Evolutionary conservation across 35 echinoderm and acorn worm genomes (phyloP), one percentile per base, ranked within the genome.

Genomic region (Nesometra sesokonis): DNA sequence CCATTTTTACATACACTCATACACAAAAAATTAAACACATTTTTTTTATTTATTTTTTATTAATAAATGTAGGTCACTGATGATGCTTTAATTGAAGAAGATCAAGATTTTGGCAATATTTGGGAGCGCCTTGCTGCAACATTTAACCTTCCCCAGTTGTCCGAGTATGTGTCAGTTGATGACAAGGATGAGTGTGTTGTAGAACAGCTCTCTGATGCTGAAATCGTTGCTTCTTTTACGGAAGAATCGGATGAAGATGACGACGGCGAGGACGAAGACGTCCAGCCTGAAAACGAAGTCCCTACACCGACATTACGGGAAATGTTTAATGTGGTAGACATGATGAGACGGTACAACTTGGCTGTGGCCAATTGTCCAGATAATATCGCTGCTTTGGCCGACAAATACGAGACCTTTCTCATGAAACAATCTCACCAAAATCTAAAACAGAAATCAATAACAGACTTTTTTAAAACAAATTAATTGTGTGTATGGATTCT

Each of bases 21-120:
- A 35, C 4, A 67, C 52, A 17, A 67, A 67, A 1, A 27, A 17
- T 67, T 67, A 13, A 67, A 11, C 9, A 67, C 23, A 67, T 67
- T 19, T 67, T 67, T 27, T 67, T 67, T 67, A 67, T 67, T 43
- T 4, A 15, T 43, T 43, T 67, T 13, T 19, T 67, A 27, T 67
- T 2, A 19, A 67, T 67, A 67, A 27, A 67, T 67, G 52, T 67
- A 9, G 52, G 15, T 43, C 4, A 43, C 15, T 43, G 39, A 43
- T 7, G 39, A 43, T 43, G 39, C 15, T 15, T 43, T 15, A 15
- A n/a, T 43, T 7, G 38, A 85, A 27, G 47, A 19, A 34, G 31
- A 86, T 9, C 9, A 32, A 33, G 46, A 77, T 17, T 86, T 86
- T 33, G 32, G 46, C 15, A 86, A 86, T 31, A 86, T 86, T 86